Conservation (phyloP, 2,888 invertebrate species). For the Latrodectus hesperus region DNA sequence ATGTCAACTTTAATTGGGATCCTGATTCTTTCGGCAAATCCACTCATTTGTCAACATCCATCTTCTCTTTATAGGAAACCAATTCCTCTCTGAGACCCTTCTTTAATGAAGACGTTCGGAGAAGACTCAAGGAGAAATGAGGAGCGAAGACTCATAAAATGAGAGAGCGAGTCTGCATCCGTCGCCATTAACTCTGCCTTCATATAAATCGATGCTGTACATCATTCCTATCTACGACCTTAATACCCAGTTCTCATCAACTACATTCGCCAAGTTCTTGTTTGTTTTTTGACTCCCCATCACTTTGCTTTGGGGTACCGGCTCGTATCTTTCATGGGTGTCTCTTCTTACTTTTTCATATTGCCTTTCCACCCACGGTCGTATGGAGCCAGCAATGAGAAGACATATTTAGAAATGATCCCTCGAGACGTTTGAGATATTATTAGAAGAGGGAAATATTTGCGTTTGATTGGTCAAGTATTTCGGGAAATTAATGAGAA, state of each 20-base stretch:
- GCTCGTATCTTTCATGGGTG: too few species aligned
- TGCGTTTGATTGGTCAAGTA: too few species aligned
- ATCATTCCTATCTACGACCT: conserved; percentile 25
- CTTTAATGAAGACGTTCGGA: conserved; percentile 27
- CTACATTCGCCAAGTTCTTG: neutral
- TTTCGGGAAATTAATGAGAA: too few species aligned
- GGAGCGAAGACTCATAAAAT: conserved; percentile 13
- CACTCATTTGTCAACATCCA: conserved; percentile 30
- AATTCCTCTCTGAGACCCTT: conserved; percentile 6
- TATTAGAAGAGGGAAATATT: too few species aligned
- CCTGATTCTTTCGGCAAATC: conserved; percentile 23
- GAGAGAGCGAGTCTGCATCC: conserved; percentile 15
- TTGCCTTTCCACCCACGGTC: too few species aligned
- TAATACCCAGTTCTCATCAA: conserved; percentile 34
- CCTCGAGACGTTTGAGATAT: too few species aligned
- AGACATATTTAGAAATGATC: too few species aligned
- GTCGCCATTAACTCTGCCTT: conserved; percentile 24
- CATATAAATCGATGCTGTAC: conserved; percentile 41
- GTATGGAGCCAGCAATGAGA: too few species aligned
- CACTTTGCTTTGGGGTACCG: too few species aligned
- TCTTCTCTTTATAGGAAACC: conserved; percentile 11
- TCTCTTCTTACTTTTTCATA: too few species aligned
- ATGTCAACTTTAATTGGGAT: conserved; percentile 45
- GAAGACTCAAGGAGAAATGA: conserved; percentile 5
- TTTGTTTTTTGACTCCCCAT: neutral